Percentiles rank a stretch among this genome's conserved stretches.
Conservation (phyloP, 2,113 vertebrate species). For the Leucopsar rothschildi region DNA sequence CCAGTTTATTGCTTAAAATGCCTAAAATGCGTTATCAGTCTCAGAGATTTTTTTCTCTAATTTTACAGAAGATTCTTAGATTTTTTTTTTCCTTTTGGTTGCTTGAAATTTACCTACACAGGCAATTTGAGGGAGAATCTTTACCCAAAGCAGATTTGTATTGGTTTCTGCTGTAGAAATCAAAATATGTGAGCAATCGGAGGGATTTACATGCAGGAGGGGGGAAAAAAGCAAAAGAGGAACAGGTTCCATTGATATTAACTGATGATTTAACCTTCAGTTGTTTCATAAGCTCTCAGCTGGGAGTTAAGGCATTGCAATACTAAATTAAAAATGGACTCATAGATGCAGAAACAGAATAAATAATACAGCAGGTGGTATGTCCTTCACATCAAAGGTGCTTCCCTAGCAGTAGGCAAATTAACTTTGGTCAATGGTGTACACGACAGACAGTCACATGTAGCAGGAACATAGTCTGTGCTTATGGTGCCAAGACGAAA, state of each 20-base stretch:
- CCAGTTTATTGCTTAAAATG: neutral
- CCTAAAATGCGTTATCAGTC: neutral
- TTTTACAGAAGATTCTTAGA: neutral
- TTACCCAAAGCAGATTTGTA: neutral
- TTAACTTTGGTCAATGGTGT: neutral
- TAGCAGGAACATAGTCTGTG: neutral
- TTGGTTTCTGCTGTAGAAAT: neutral
- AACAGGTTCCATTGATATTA: neutral
- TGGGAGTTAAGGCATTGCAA: conserved; percentile 26
- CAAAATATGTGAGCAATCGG: neutral
- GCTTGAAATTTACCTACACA: neutral
- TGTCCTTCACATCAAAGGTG: conserved; percentile 5
- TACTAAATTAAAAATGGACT: conserved; percentile 35
- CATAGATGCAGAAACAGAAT: conserved; percentile 25
- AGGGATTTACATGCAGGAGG: neutral
- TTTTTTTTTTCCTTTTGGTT: neutral
- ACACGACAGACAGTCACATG: neutral
- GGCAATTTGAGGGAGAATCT: neutral
- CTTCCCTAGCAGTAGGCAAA: neutral
- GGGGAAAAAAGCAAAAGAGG: neutral
- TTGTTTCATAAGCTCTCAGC: conserved; percentile 21
- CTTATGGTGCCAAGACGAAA: neutral
- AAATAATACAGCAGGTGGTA: conserved; percentile 44
- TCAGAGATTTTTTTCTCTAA: neutral
- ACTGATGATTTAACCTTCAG: conserved; percentile 26